Evolutionary conservation across 1,140 invertebrate species (phyloP).

Genomic region (Brachionus sp.): DNA sequence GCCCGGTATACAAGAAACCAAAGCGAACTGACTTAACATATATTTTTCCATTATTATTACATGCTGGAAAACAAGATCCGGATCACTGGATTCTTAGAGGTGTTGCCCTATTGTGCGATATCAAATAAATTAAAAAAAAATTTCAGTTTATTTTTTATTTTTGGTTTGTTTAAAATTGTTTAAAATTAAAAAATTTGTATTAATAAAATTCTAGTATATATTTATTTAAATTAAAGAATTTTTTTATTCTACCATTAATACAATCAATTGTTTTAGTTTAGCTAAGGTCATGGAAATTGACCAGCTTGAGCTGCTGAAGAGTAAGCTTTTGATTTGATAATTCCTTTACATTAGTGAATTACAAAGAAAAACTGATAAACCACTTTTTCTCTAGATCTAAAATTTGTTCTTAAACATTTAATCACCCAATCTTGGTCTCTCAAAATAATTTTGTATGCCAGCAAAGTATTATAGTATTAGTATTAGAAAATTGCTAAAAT

Average conservation of each 20-base stretch:
- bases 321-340: no score
- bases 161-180: neutral
- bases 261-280: neutral
- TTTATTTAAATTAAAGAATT: neutral
- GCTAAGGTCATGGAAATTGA: neutral
- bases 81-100: slow-evolving; percentile 72
- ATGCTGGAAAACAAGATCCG: slow-evolving; percentile 64
- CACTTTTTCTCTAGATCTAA: no score
- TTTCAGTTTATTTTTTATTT: neutral
- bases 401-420: no score
- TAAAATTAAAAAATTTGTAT: neutral
- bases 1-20: slow-evolving; percentile 92
- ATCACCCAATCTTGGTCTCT: no score
- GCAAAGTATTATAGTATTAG: no score
- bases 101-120: slow-evolving; percentile 88
- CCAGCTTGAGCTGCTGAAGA: no score
- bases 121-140: slow-evolving; percentile 68
- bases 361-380: no score
- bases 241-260: neutral
- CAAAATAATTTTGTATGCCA: no score
- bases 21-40: slow-evolving; percentile 87
- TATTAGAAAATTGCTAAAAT: no score
- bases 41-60: slow-evolving; percentile 86
- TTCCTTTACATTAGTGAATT: no score
- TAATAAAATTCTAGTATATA: neutral